Conservation (phyloP, 1,140 invertebrate genomes). For the Anadara kagoshimensis region DNA sequence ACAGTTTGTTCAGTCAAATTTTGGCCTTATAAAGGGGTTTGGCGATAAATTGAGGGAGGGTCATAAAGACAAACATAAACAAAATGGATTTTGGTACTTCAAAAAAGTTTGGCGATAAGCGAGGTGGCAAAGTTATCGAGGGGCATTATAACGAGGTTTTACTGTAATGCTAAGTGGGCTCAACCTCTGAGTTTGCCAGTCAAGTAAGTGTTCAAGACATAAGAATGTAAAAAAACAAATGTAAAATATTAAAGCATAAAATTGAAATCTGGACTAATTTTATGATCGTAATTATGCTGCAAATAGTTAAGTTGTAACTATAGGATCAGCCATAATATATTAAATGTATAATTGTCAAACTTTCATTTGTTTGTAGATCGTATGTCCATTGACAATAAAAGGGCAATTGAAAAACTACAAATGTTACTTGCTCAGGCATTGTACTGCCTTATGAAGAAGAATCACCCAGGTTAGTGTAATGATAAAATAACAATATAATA, state of each 20-base stretch:
- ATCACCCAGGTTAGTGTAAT: conserved; percentile 54
- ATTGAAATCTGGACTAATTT: neutral
- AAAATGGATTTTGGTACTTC: too few species aligned
- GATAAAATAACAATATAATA: neutral
- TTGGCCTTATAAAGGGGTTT: too few species aligned
- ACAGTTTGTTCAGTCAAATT: too few species aligned
- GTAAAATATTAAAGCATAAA: neutral
- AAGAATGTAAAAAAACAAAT: neutral
- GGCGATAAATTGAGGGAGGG: too few species aligned
- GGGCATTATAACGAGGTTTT: too few species aligned
- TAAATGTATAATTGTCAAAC: neutral
- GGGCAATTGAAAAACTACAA: conserved; percentile 63
- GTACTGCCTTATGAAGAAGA: conserved; percentile 54
- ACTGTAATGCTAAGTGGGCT: too few species aligned
- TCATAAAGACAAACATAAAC: too few species aligned
- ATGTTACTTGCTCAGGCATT: conserved; percentile 62
- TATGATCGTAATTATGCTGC: too few species aligned
- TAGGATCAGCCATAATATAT: neutral
- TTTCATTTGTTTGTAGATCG: conserved; percentile 59
- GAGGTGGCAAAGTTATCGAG: too few species aligned
- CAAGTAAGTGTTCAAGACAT: too few species aligned
- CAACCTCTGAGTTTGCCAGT: too few species aligned
- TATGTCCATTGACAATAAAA: conserved; percentile 50
- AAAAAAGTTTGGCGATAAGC: too few species aligned
- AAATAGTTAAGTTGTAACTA: neutral